Conservation (phyloP, 1,140 invertebrate genomes). For the Anastrepha obliqua region DNA sequence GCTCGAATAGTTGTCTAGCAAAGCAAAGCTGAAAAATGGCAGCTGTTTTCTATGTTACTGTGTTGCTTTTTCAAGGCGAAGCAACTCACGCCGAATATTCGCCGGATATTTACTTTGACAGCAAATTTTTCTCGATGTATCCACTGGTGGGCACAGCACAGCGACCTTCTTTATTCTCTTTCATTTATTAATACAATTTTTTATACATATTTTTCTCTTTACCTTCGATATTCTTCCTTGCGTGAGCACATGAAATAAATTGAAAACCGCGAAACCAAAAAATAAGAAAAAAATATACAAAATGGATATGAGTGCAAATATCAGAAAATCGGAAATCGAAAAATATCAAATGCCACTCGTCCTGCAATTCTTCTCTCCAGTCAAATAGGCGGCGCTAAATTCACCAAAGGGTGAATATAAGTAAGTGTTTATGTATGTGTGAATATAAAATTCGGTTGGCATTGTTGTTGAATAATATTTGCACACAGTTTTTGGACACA, state of each 20-base stretch:
- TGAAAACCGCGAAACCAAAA: conserved; percentile 38
- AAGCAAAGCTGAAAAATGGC: too few species aligned
- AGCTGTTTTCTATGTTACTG: too few species aligned
- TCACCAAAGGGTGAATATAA: not conserved
- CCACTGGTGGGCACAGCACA: not conserved
- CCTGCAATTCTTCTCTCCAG: not conserved
- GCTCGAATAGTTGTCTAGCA: too few species aligned
- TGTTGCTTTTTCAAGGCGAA: too few species aligned
- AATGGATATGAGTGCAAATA: not conserved
- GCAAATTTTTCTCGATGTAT: not conserved
- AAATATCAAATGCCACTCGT: not conserved
- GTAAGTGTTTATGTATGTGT: not conserved
- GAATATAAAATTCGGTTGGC: not conserved
- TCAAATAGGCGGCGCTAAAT: conserved; percentile 35
- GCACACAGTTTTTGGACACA: not conserved
- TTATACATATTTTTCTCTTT: not conserved
- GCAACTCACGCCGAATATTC: too few species aligned
- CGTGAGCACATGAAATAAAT: conserved; percentile 39
- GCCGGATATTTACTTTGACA: too few species aligned
- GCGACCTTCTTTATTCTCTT: not conserved
- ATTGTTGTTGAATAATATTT: conserved; percentile 44
- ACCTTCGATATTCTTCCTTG: not conserved
- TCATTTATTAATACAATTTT: not conserved
- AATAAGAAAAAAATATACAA: not conserved
- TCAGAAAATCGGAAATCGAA: conserved; percentile 46